Evolutionary conservation across 2,113 vertebrate genomes (phyloP).

Genomic region (Eretmochelys imbricata): DNA sequence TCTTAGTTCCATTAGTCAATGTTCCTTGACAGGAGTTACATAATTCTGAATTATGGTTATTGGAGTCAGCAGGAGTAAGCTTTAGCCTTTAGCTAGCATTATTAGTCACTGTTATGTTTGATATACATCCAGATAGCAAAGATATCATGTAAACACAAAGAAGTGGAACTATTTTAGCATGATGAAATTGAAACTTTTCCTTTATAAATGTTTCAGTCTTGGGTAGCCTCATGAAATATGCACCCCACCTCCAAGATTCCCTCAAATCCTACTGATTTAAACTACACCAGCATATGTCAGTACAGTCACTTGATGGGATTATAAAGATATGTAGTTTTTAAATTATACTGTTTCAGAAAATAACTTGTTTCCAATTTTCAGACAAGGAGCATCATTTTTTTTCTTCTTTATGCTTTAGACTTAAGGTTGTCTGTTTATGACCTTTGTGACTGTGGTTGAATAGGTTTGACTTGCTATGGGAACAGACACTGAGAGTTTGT

Average conservation of each 20-base stretch:
- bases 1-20: neutral
- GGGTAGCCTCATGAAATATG: neutral
- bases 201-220: neutral
- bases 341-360: no score
- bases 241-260: neutral
- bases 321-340: no score
- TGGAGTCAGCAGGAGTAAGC: neutral
- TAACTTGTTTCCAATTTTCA: neutral
- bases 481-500: neutral
- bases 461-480: neutral
- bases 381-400: neutral
- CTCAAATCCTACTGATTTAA: neutral
- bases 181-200: neutral
- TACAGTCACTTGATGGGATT: neutral
- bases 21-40: neutral
- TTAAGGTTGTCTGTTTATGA: neutral
- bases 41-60: neutral
- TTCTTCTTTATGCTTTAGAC: no score
- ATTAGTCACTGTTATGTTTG: neutral
- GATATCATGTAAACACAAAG: neutral
- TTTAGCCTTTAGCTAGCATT: constrained; percentile 15
- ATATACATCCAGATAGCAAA: neutral
- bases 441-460: neutral
- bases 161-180: neutral
- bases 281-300: neutral